Evolutionary conservation across 1,140 invertebrate species (phyloP), one percentile per base, ranked within the genome.

Genomic region (Reticulitermes speratus): DNA sequence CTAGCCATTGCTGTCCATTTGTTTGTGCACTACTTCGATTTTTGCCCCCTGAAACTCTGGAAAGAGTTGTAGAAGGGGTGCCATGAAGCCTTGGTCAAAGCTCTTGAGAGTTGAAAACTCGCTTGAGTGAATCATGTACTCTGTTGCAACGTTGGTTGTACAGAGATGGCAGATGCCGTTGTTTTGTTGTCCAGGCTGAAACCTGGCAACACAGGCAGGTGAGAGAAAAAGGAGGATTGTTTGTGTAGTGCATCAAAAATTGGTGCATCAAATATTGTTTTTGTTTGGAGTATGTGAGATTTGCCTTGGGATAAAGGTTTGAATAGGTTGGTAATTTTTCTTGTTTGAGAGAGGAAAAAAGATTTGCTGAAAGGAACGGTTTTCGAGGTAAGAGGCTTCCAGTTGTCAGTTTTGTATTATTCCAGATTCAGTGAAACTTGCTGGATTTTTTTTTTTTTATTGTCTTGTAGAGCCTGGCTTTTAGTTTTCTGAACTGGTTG

Each of bases 181-280:
- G 44, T 86, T 87, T 87, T 85, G 87, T 87, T 87, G 87, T 84
- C 69, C 52, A 69, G 87, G 87, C 81, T 87, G 87, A 87, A 87
- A 87, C 87, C 87, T 87, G 87, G 84, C 84, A 85, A 87, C 75
- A 59, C 83, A 52, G 7, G 65, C n/a, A 75, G 65, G 65, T 75
- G n/a, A 14, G 65, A 75, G 65, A 75, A 19, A 19, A 21, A 55
- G 52, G 52, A 48, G 45, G 19, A 19, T 75, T 75, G 25, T 75
- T 75, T 55, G 52, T 55, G 52, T 55, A 55, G 52, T 55, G 52
- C 52, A 55, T 55, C 9, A 25, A 6, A 75, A 16, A 30, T 75
- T 25, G 65, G 65, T 75, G 52, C 52, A 55, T 55, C 52, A 19
- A 16, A 16, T 55, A 55, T 19, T 55, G 65, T 30, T 75, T 75